Evolutionary conservation across 2,113 vertebrate species (phyloP).

Genomic region (Cheirogaleus medius): DNA sequence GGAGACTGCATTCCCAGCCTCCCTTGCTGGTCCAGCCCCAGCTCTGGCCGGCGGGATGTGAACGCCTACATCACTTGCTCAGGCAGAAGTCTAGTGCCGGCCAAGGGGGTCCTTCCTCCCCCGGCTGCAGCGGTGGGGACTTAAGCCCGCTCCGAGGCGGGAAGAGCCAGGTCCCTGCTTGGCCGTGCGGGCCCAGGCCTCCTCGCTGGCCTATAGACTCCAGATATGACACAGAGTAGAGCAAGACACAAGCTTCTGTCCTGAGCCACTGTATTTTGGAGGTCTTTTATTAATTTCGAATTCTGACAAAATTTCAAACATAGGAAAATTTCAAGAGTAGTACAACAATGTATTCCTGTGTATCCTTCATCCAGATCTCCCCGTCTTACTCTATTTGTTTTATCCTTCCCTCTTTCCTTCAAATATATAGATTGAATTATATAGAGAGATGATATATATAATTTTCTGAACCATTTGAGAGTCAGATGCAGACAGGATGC

Average conservation of each 20-base stretch:
- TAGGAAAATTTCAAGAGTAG: neutral
- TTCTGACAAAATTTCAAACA: neutral
- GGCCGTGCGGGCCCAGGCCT: neutral
- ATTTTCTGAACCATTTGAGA: neutral
- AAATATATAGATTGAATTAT: neutral
- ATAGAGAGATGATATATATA: no score
- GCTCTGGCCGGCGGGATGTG: accelerated
- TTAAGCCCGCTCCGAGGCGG: no score
- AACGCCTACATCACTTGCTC: neutral
- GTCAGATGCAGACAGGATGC: neutral
- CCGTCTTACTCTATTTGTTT: neutral
- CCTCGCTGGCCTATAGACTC: no score
- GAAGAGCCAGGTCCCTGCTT: no score
- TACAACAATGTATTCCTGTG: neutral
- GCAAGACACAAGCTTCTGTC: neutral
- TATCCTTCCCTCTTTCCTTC: neutral
- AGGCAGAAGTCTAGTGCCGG: neutral
- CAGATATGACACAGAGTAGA: neutral
- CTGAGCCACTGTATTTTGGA: neutral
- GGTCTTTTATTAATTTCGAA: neutral
- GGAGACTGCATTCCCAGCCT: accelerated
- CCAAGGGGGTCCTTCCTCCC: neutral
- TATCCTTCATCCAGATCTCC: no score
- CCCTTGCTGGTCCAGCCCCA: neutral
- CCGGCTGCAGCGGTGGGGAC: neutral